Percentiles rank a stretch among this genome's conserved stretches.
These are phyloP conservation scores for Atractosteus spatula DNA, from an alignment of 2,113 vertebrate species.

Conservation along the genomic window DNA sequence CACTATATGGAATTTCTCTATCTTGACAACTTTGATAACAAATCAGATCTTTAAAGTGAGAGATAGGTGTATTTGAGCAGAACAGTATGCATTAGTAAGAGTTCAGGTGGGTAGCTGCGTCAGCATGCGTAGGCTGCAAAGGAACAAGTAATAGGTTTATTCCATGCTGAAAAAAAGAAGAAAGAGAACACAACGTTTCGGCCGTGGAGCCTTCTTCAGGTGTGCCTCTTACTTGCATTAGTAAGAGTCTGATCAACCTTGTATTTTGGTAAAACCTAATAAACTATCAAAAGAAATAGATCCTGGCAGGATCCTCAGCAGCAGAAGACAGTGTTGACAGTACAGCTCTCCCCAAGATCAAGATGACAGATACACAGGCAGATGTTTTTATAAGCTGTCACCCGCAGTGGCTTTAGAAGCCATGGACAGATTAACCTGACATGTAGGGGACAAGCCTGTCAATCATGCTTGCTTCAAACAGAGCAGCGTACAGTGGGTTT, in stretches of 20 bases:
- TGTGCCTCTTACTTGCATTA: no score
- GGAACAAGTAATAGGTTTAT: no score
- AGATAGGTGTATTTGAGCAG: not conserved
- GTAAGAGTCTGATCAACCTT: not conserved
- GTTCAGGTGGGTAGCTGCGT: no score
- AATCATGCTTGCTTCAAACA: conserved; percentile 16
- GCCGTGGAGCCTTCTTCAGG: no score
- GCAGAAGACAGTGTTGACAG: conserved; percentile 14
- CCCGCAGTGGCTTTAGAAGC: conserved; percentile 18
- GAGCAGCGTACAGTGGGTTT: conserved; percentile 2
- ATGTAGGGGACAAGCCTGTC: conserved; percentile 25
- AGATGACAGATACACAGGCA: conserved; percentile 25
- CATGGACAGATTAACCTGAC: conserved; percentile 28
- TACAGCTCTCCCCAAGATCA: not conserved
- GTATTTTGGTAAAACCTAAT: conserved; percentile 21
- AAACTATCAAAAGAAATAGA: conserved; percentile 16
- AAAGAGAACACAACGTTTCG: no score
- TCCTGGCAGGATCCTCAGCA: conserved; percentile 21
- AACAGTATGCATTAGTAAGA: not conserved
- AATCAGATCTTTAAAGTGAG: not conserved
- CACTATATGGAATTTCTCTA: no score
- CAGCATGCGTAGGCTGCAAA: no score
- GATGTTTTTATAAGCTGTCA: conserved; percentile 31
- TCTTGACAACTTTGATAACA: no score
- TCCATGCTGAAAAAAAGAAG: no score